Conservation (phyloP, 2,888 invertebrate genomes). For the Dione vanillae region DNA sequence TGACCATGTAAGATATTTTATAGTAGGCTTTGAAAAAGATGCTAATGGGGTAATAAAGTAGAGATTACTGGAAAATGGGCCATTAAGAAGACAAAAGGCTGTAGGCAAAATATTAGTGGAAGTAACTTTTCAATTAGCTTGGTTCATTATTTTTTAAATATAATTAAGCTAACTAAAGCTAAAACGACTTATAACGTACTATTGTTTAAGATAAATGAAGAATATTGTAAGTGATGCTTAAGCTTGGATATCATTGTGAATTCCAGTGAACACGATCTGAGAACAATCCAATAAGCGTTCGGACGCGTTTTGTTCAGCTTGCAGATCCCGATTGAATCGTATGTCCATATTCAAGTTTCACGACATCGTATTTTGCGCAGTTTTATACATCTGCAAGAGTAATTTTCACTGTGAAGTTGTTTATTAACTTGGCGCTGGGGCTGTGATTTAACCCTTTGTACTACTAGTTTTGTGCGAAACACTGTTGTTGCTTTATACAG, state of each 20-base stretch:
- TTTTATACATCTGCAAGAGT: conserved; percentile 44
- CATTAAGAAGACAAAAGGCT: conserved; percentile 49
- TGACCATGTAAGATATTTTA: conserved; percentile 40
- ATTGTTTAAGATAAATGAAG: neutral
- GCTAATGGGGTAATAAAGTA: conserved; percentile 48
- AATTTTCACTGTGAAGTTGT: conserved; percentile 43
- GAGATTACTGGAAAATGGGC: conserved; percentile 48
- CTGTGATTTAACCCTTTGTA: conserved; percentile 43
- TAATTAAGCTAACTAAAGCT: neutral
- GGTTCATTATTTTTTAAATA: conserved; percentile 29
- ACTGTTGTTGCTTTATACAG: conserved; percentile 28
- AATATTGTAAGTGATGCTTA: conserved; percentile 42
- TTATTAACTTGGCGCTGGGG: conserved; percentile 40
- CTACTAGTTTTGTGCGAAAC: conserved; percentile 29
- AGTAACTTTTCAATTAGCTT: conserved; percentile 37
- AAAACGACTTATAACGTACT: neutral
- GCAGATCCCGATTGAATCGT: conserved; percentile 49
- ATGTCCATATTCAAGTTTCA: conserved; percentile 48
- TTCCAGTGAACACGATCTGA: conserved; percentile 47
- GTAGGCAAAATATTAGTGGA: conserved; percentile 43
- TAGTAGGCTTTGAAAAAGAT: conserved; percentile 45
- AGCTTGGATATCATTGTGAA: conserved; percentile 41
- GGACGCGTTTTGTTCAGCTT: conserved; percentile 45
- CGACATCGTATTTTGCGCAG: conserved; percentile 43
- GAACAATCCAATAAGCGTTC: conserved; percentile 51